Evolutionary conservation across 1,140 invertebrate genomes (phyloP), one percentile per base, ranked within the genome.

Genomic region (Caenorhabditis remanei): DNA sequence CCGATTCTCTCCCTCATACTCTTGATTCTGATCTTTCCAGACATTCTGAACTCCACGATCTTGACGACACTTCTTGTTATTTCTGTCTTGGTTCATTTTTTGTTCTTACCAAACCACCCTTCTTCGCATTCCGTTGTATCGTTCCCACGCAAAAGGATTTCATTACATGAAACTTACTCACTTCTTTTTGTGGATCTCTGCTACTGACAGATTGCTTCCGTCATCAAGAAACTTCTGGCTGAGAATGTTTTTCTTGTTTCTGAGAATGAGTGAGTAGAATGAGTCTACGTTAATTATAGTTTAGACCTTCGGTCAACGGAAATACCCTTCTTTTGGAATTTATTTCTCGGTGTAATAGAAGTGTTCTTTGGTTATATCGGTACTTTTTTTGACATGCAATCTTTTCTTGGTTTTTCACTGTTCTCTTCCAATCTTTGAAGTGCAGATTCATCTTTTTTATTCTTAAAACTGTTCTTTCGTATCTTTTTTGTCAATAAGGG

Each of bases 191-290:
- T 40, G 61, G 61, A 65, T 65, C 61, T 19, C 65, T 71, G 65
- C 65, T 43, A 71, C 11, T 71, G 65, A 71, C 65, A 71, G 65
- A 71, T 71, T 71, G 65, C 65, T 71, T 71, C 65, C 65, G 65
- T 71, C 65, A 71, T 65, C 61, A 16, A 65, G 32, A 65, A 65
- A 40, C 32, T 11, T 65, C 41, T 71, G 43, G 5, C 8, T 46
- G 32, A 65, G 40, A 65, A 65, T 65, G 21, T 41, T 32, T 41
- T n/a, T 58, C 8, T 58, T 58, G 16, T 9, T 19, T n/a, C 8
- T 8, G 8, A 58, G 56, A 58, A 21, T 53, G 50, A 53, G 56
- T 19, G 56, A 58, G 14, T 19, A 21, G 7, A 8, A 21, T 7
- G 32, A 65, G 21, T 14, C 61, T 40, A 21, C 56, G 14, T 4